phyloP scores from a whole-genome alignment of 2,113 vertebrate genomes.

The Phoenicopterus ruber region DNA sequence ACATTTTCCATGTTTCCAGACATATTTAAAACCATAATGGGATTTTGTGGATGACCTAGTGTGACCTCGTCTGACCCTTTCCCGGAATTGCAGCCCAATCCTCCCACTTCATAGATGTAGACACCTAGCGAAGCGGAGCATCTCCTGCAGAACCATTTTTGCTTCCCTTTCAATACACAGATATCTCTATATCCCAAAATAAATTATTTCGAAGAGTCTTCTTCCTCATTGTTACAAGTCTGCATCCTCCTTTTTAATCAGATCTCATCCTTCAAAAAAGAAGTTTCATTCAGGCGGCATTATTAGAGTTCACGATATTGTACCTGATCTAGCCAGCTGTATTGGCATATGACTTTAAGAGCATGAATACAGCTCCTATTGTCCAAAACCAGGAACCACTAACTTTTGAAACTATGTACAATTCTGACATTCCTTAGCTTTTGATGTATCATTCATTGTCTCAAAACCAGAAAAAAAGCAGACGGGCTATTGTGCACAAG shows the following conservation, averaged over 20 bases:
- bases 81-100: neutral
- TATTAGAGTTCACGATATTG: neutral
- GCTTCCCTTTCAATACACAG: neutral
- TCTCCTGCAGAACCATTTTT: neutral
- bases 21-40: neutral
- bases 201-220: neutral
- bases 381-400: neutral
- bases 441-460: neutral
- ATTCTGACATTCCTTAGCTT: neutral
- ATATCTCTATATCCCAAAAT: neutral
- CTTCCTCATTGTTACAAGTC: neutral
- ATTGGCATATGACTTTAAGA: neutral
- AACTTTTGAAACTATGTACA: fast-evolving
- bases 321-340: neutral
- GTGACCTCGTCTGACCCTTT: neutral
- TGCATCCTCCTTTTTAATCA: neutral
- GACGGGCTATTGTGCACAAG: neutral
- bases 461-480: neutral
- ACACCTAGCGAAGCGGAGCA: neutral
- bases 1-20: neutral
- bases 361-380: neutral
- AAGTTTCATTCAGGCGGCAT: neutral
- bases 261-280: neutral
- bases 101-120: neutral
- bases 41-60: neutral